phyloP scores from a whole-genome alignment of 2,113 vertebrate species.

The Zonotrichia leucophrys region DNA sequence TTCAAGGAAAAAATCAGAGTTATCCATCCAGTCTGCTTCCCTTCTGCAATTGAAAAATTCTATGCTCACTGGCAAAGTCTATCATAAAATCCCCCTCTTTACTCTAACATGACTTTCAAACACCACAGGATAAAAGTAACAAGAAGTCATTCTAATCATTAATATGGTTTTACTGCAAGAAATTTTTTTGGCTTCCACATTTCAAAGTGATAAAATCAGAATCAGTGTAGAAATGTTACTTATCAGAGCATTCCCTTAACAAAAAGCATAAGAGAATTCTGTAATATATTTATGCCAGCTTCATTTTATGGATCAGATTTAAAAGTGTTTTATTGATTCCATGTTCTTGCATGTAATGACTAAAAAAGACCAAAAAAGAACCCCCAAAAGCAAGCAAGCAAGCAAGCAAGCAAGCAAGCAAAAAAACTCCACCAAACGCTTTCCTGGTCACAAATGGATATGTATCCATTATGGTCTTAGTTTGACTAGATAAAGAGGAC shows the following conservation, averaged over 20 bases:
- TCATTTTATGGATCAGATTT: constrained; percentile 41
- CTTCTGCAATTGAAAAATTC: neutral
- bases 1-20: neutral
- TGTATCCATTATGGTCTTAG: neutral
- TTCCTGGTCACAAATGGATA: neutral
- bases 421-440: neutral
- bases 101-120: neutral
- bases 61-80: neutral
- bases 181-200: neutral
- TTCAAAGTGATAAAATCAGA: constrained; percentile 15
- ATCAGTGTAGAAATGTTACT: neutral
- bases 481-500: neutral
- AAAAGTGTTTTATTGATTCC: neutral
- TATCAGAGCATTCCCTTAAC: neutral
- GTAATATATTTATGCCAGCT: neutral
- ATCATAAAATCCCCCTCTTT: neutral
- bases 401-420: neutral
- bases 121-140: neutral
- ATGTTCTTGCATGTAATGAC: neutral
- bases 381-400: neutral
- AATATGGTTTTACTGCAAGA: neutral
- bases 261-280: neutral
- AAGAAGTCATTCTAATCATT: neutral
- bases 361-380: neutral
- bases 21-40: neutral